Evolutionary conservation across 2,888 invertebrate genomes (phyloP).

Genomic region (Pollenia griseotomentosa): DNA sequence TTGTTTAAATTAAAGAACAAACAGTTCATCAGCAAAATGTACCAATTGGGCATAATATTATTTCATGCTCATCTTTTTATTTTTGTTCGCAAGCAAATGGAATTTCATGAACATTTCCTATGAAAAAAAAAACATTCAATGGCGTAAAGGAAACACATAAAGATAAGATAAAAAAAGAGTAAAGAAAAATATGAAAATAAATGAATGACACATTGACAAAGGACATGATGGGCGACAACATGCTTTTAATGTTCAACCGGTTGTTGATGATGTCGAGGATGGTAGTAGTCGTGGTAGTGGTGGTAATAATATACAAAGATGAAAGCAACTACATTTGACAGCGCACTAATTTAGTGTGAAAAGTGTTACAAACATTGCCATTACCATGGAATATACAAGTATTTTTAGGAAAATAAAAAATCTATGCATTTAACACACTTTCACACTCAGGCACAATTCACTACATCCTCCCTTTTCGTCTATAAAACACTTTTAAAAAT

Average conservation of each 20-base stretch:
- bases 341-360: constrained; percentile 69
- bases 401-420: constrained; percentile 32
- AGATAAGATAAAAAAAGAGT: background rate
- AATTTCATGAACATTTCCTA: background rate
- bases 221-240: constrained; percentile 65
- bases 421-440: constrained; percentile 13
- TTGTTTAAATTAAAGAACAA: too few relatives aligned
- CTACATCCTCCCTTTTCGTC: background rate
- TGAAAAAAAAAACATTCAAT: constrained; percentile 2
- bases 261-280: constrained; percentile 31
- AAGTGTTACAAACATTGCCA: constrained; percentile 53
- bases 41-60: background rate
- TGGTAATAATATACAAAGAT: constrained; percentile 39
- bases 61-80: background rate
- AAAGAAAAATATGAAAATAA: constrained; percentile 53
- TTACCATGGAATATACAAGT: constrained; percentile 13
- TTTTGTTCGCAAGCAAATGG: constrained; percentile 1
- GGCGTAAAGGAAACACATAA: constrained; percentile 5
- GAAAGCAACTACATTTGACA: constrained; percentile 64
- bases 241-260: constrained; percentile 52
- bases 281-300: background rate
- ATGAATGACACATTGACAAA: constrained; percentile 64
- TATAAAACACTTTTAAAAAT: constrained; percentile 16
- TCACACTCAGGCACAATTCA: background rate
- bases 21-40: background rate